phyloP scores from a whole-genome alignment of 2,888 invertebrate species.

The Ectemnius cavifrons region DNA sequence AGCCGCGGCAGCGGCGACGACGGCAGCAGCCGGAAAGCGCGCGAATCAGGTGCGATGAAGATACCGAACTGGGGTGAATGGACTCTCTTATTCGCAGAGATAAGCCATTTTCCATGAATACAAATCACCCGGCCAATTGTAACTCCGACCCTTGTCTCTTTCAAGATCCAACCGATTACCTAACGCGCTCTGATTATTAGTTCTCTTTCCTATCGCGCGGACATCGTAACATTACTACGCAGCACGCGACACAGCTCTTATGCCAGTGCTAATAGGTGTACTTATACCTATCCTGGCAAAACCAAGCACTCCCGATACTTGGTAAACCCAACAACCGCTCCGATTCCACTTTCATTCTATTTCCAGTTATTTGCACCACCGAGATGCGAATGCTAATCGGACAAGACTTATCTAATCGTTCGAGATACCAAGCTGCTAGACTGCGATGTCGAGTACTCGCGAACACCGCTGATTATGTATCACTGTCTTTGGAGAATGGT shows the following conservation, averaged over 20 bases:
- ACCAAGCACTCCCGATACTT: no score
- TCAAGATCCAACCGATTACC: not conserved
- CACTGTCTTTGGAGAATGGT: no score
- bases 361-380: not conserved
- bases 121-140: slow-evolving; percentile 21
- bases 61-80: slow-evolving; percentile 48
- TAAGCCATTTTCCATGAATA: slow-evolving; percentile 37
- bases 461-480: no score
- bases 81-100: slow-evolving; percentile 46
- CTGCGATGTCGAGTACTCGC: no score
- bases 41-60: slow-evolving; percentile 43
- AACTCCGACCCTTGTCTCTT: slow-evolving; percentile 15
- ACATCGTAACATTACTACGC: no score
- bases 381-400: not conserved
- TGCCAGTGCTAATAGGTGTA: no score
- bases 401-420: not conserved
- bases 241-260: no score
- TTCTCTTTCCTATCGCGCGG: no score
- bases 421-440: not conserved
- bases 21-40: slow-evolving; percentile 14
- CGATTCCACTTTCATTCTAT: not conserved
- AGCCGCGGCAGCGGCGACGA: not conserved
- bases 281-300: no score
- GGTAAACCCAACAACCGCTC: no score
- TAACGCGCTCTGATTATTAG: no score